These are phyloP conservation scores for Drosophila leontia DNA, from an alignment of 1,140 invertebrate genomes.

Conservation along the genomic window DNA sequence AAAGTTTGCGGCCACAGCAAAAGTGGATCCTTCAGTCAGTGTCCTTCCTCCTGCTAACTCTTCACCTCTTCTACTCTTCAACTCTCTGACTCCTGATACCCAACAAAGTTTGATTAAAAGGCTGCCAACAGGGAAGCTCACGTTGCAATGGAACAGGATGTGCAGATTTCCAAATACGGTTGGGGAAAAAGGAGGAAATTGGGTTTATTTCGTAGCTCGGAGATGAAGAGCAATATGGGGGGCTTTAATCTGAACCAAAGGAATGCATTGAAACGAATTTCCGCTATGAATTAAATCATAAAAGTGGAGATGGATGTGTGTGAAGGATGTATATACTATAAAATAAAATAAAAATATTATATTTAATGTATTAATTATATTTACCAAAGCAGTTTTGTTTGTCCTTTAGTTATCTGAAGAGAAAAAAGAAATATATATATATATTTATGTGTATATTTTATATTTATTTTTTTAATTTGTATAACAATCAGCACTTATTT, in stretches of 20 bases:
- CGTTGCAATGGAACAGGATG: constrained; percentile 27
- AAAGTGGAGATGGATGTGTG: no score
- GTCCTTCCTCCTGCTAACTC: not conserved
- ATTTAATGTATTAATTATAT: no score
- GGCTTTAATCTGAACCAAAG: not conserved
- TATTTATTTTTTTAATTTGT: no score
- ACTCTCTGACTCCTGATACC: constrained; percentile 1
- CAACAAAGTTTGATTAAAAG: constrained; percentile 49
- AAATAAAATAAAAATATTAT: no score
- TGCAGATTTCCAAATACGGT: constrained; percentile 20
- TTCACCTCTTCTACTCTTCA: no score
- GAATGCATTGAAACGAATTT: not conserved
- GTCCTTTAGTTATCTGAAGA: no score
- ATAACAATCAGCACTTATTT: not conserved
- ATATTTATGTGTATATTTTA: no score
- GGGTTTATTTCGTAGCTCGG: constrained; percentile 13
- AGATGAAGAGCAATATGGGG: not conserved
- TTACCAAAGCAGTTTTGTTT: no score
- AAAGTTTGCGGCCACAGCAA: constrained; percentile 29
- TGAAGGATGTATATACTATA: no score
- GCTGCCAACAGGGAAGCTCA: constrained; percentile 8
- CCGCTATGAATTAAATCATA: not conserved
- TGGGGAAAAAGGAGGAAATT: constrained; percentile 33
- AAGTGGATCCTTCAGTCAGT: constrained; percentile 13
- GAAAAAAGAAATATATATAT: no score